phyloP scores from a whole-genome alignment of 1,140 invertebrate genomes.

The Magallana ariakensis region DNA sequence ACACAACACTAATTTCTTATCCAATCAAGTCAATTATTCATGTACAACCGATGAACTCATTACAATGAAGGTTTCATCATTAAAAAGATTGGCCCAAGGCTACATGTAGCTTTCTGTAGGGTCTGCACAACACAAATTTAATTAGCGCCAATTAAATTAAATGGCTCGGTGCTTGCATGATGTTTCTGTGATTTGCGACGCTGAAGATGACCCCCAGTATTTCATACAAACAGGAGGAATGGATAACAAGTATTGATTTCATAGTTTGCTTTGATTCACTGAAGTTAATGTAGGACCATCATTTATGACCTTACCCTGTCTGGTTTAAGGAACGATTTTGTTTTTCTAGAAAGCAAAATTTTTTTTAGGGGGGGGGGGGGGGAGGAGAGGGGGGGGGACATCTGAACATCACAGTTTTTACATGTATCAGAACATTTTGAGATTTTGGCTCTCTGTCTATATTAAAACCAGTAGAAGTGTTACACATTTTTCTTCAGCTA shows the following conservation, averaged over 20 bases:
- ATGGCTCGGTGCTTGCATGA: neutral
- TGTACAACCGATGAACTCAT: slow-evolving; percentile 24
- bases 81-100: slow-evolving; percentile 3
- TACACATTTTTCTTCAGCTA: too few species aligned
- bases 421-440: neutral
- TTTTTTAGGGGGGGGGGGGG: too few species aligned
- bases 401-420: too few species aligned
- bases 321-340: neutral
- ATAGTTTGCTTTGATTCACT: neutral
- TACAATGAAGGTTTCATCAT: slow-evolving; percentile 6
- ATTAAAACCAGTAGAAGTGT: too few species aligned
- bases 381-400: too few species aligned
- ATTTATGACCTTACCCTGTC: neutral
- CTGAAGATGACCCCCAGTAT: neutral
- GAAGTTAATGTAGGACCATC: neutral
- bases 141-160: slow-evolving; percentile 25
- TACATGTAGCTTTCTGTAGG: neutral
- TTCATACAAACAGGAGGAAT: neutral
- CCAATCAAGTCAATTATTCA: slow-evolving; percentile 6
- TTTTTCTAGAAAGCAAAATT: neutral
- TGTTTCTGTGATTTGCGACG: neutral
- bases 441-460: too few species aligned
- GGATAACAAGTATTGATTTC: slow-evolving; percentile 4
- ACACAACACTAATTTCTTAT: slow-evolving; percentile 16
- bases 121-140: neutral